phyloP scores from a whole-genome alignment of 2,888 invertebrate genomes.

The Leptinotarsa tumamoca region DNA sequence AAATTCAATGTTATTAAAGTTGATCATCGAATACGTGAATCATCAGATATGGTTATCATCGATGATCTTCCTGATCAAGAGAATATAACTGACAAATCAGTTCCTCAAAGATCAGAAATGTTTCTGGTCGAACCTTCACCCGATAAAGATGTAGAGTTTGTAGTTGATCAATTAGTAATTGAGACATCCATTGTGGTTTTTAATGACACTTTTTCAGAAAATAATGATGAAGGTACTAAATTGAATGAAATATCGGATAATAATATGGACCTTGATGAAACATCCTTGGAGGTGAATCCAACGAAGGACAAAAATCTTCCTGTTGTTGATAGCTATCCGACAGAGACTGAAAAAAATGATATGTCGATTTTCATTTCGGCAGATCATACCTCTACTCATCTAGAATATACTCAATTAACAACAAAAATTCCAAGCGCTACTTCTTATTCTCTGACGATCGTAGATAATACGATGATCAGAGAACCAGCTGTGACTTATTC shows the following conservation, averaged over 20 bases:
- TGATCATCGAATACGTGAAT: neutral
- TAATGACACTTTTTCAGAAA: neutral
- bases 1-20: neutral
- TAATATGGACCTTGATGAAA: neutral
- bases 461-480: neutral
- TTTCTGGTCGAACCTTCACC: neutral
- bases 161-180: neutral
- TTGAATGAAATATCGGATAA: neutral
- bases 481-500: neutral
- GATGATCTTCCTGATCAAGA: neutral
- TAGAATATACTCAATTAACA: neutral
- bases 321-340: neutral
- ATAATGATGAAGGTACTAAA: neutral
- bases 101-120: constrained; percentile 8
- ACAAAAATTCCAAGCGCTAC: neutral
- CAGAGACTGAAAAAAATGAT: neutral
- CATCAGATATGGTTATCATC: neutral
- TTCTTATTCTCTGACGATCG: neutral
- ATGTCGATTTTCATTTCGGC: neutral
- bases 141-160: neutral
- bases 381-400: constrained; percentile 8
- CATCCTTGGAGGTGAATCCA: neutral
- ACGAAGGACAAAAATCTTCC: neutral
- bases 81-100: neutral
- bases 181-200: neutral